A percentile compares a stretch with the other conserved stretches of the same genome.
phyloP scores from a whole-genome alignment of 2,888 invertebrate genomes.

The Apamea anceps region DNA sequence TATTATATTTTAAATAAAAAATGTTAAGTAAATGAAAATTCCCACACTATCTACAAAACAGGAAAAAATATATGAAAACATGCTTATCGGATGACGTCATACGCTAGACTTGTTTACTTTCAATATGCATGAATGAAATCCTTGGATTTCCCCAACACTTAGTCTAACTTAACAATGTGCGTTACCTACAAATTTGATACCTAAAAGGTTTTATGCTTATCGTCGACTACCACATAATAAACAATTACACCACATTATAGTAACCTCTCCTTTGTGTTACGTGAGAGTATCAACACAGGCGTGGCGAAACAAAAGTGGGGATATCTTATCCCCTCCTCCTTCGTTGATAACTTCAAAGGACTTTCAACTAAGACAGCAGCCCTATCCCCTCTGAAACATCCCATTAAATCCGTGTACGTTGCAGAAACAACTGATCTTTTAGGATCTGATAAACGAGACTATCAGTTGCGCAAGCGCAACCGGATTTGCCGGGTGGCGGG shows the following conservation, averaged over 20 bases:
- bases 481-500: constrained; percentile 81
- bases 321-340: constrained; percentile 19
- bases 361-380: background rate
- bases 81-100: constrained; percentile 63
- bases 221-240: background rate
- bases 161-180: constrained; percentile 29
- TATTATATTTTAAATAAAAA: background rate
- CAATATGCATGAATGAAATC: constrained; percentile 83
- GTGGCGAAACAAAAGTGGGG: constrained; percentile 36
- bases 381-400: background rate
- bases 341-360: constrained; percentile 5
- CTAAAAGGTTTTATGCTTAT: constrained; percentile 19
- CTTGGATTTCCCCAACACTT: constrained; percentile 78
- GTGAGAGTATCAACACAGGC: constrained; percentile 44
- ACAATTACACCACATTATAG: background rate
- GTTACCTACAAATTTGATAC: constrained; percentile 23
- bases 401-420: constrained; percentile 59
- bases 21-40: constrained; percentile 16
- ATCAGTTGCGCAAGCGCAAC: constrained; percentile 86
- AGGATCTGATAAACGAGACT: constrained; percentile 86
- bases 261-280: constrained; percentile 28
- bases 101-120: constrained; percentile 80
- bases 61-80: constrained; percentile 56
- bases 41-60: constrained; percentile 44
- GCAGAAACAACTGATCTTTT: constrained; percentile 83